These are phyloP conservation scores for Melieria omissa DNA, from an alignment of 2,888 invertebrate species.

Conservation along the genomic window DNA sequence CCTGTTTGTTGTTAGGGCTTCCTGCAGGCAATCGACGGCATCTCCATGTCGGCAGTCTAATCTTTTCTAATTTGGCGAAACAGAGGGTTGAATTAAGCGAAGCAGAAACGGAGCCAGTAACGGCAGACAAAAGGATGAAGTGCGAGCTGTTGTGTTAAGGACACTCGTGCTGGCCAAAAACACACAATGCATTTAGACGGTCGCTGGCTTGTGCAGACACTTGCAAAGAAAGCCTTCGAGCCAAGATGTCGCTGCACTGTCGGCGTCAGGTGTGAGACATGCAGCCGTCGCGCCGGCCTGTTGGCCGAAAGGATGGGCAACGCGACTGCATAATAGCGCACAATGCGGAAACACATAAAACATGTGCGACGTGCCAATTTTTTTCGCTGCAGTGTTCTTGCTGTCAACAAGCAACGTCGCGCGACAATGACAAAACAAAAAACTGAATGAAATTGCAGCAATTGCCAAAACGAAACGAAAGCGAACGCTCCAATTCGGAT, in stretches of 20 bases:
- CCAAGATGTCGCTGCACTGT: not conserved
- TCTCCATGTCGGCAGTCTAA: conserved; percentile 20
- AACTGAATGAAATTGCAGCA: no score
- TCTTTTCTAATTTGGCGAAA: conserved; percentile 28
- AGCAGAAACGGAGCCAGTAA: not conserved
- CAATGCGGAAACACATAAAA: no score
- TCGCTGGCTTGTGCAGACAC: conserved; percentile 4
- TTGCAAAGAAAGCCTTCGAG: not conserved
- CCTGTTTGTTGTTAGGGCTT: conserved; percentile 29
- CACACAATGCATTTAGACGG: conserved; percentile 1
- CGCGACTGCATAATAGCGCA: no score
- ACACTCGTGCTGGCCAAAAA: conserved; percentile 11
- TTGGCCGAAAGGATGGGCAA: no score
- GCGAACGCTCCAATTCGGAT: no score
- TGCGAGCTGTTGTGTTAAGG: conserved; percentile 15
- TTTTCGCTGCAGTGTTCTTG: no score
- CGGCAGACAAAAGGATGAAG: conserved; percentile 15
- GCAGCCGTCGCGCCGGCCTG: no score
- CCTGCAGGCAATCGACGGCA: conserved; percentile 19
- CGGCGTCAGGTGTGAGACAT: no score
- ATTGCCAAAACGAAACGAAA: no score
- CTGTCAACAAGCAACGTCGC: no score
- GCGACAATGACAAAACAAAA: no score
- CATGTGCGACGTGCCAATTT: no score
- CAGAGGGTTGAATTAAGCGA: conserved; percentile 1